These are phyloP conservation scores for Paragorgia papillata DNA, from an alignment of 92 coral and sea anemone genomes.

Conservation along the genomic window DNA sequence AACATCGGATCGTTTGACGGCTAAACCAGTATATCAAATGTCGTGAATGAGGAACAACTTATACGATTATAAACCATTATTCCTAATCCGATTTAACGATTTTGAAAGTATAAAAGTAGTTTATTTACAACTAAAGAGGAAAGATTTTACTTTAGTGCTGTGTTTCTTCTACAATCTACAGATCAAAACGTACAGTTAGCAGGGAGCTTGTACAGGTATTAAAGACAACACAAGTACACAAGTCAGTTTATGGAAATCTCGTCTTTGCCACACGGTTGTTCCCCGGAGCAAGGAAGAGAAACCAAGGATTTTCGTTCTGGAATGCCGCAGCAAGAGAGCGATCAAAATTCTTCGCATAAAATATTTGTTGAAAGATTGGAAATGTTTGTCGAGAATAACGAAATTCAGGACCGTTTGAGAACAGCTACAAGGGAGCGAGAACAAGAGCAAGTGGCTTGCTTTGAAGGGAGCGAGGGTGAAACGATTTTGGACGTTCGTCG, in stretches of 20 bases:
- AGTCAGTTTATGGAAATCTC: neutral
- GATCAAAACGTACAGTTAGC: too few species aligned
- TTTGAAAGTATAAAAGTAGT: too few species aligned
- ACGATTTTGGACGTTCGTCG: neutral
- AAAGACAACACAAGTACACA: too few species aligned
- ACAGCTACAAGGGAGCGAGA: neutral
- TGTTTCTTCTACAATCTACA: too few species aligned
- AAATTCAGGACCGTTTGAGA: conserved; percentile 25
- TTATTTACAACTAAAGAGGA: too few species aligned
- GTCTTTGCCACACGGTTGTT: neutral
- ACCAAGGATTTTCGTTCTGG: neutral
- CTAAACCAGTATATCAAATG: too few species aligned
- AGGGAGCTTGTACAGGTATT: too few species aligned
- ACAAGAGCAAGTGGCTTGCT: conserved; percentile 4
- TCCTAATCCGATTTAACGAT: too few species aligned
- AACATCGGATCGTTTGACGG: too few species aligned
- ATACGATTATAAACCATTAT: too few species aligned
- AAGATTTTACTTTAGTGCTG: too few species aligned
- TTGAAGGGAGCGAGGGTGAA: neutral
- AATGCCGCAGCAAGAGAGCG: neutral
- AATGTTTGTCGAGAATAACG: neutral
- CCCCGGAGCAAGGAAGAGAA: neutral
- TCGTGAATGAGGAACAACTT: too few species aligned
- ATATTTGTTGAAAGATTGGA: conserved; percentile 24
- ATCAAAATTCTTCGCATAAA: neutral